Conservation (phyloP, 2,797 vertebrate species). For the Streptopelia turtur region DNA sequence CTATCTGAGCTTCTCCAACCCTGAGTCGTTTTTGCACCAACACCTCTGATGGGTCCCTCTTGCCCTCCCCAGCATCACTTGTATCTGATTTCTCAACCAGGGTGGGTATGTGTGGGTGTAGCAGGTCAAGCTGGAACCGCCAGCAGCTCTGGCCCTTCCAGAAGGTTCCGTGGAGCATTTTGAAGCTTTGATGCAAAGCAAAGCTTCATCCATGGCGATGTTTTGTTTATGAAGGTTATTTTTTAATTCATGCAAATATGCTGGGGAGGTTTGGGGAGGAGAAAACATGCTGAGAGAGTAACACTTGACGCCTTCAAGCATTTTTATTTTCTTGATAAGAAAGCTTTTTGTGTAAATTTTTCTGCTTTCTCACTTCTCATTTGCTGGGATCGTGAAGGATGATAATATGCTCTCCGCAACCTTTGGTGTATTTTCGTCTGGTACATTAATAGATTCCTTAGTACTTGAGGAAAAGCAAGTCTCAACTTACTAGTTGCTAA, state of each 20-base stretch:
- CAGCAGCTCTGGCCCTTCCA: neutral
- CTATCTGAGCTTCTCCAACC: rapidly evolving
- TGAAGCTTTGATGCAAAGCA: neutral
- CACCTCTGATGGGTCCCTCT: neutral
- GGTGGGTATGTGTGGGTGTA: neutral
- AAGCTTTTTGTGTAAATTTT: constrained; percentile 15
- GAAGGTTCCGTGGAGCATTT: neutral
- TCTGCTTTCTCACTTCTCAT: neutral
- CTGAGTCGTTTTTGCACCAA: neutral
- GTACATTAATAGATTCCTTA: constrained; percentile 42
- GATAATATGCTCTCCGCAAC: neutral
- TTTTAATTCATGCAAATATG: neutral
- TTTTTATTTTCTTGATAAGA: constrained; percentile 11
- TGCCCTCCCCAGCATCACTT: neutral
- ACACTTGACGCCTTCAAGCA: neutral
- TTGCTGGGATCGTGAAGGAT: neutral
- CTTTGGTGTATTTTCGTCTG: constrained; percentile 44
- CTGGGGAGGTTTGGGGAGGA: neutral
- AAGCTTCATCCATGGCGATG: neutral
- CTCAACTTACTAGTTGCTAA: constrained; percentile 41
- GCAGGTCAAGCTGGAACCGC: neutral
- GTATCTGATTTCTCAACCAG: neutral
- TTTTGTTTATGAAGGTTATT: neutral
- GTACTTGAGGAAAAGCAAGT: constrained; percentile 21
- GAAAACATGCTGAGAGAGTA: neutral